phyloP scores from a whole-genome alignment of 2,888 invertebrate species.

The Leptogaster cylindrica region DNA sequence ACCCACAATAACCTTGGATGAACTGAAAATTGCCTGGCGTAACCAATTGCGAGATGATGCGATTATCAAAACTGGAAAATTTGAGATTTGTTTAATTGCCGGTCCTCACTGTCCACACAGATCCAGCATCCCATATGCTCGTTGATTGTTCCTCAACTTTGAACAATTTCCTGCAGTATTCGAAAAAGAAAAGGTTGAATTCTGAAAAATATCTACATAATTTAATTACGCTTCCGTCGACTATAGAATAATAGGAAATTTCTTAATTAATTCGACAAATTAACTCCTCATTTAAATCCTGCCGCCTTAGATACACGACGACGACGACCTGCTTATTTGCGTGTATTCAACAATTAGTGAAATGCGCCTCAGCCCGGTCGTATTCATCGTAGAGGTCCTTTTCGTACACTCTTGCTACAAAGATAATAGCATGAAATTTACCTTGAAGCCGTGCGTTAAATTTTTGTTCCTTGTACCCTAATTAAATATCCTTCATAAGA shows the following conservation, averaged over 20 bases:
- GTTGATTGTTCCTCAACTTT: too few species aligned
- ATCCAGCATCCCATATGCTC: neutral
- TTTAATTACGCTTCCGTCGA: constrained; percentile 25
- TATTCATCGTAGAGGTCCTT: neutral
- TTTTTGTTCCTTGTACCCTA: constrained; percentile 38
- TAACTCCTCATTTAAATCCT: constrained; percentile 18
- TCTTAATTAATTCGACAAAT: constrained; percentile 32
- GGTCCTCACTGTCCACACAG: too few species aligned
- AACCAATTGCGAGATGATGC: constrained; percentile 18
- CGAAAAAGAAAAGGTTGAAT: neutral
- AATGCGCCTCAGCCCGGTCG: neutral
- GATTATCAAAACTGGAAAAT: constrained; percentile 28
- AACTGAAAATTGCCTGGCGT: constrained; percentile 29
- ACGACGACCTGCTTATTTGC: too few species aligned
- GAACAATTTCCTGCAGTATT: neutral
- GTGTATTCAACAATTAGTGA: too few species aligned
- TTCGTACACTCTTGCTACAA: constrained; percentile 16
- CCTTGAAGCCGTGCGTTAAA: constrained; percentile 27
- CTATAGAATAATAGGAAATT: constrained; percentile 38
- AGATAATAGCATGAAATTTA: constrained; percentile 29
- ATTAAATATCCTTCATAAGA: constrained; percentile 34
- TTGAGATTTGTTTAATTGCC: constrained; percentile 38
- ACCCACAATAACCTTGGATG: constrained; percentile 22
- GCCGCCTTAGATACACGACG: too few species aligned
- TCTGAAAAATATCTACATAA: neutral